Conservation (phyloP, 2,888 invertebrate species). For the Timema podura region DNA sequence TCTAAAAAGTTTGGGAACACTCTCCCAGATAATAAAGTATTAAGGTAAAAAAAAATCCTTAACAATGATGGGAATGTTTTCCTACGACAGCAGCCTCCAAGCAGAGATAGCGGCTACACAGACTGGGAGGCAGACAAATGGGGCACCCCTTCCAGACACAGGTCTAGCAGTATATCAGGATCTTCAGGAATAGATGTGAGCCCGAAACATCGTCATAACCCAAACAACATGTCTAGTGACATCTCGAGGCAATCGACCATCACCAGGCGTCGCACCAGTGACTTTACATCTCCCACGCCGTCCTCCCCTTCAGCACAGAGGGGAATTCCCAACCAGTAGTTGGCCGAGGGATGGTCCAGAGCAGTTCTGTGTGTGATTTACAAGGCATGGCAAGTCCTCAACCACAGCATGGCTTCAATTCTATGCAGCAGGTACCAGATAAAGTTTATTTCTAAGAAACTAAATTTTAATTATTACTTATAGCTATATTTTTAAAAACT, state of each 20-base stretch:
- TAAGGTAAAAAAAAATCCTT: neutral
- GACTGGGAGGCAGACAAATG: constrained; percentile 45
- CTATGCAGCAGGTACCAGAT: constrained; percentile 55
- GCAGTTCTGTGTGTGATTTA: constrained; percentile 29
- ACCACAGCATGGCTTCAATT: constrained; percentile 32
- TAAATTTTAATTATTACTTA: too few relatives aligned
- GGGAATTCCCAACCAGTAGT: constrained; percentile 16
- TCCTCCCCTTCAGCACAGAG: constrained; percentile 14
- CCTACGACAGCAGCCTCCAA: constrained; percentile 40
- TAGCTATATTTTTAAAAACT: too few relatives aligned
- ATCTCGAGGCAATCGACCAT: constrained; percentile 26
- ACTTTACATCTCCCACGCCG: constrained; percentile 21
- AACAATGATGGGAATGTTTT: neutral
- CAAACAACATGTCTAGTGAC: constrained; percentile 19
- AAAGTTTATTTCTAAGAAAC: too few relatives aligned
- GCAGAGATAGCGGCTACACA: constrained; percentile 46
- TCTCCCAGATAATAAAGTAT: neutral
- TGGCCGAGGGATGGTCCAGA: constrained; percentile 23
- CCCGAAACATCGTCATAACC: constrained; percentile 11
- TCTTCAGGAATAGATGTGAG: constrained; percentile 37
- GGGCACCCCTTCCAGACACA: constrained; percentile 33
- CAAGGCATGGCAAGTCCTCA: constrained; percentile 24
- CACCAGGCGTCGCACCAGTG: constrained; percentile 26
- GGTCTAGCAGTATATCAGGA: constrained; percentile 45
- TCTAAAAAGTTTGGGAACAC: too few relatives aligned